Evolutionary conservation across 2,888 invertebrate genomes (phyloP).

Genomic region (Torymus aiolomorphi): DNA sequence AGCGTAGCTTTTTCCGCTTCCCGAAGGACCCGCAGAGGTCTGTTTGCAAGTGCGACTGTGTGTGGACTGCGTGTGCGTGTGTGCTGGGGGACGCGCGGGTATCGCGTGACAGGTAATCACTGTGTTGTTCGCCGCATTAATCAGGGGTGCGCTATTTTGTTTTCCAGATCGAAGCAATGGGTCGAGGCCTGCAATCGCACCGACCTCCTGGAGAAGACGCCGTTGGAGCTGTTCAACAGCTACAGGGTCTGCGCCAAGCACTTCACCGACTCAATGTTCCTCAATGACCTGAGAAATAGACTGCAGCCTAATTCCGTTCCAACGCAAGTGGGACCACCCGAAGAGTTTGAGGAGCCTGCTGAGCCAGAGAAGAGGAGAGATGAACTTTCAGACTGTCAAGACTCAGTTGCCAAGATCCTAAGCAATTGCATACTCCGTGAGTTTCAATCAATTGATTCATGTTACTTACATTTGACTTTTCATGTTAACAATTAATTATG

Average conservation of each 20-base stretch:
- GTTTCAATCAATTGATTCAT: slow-evolving; percentile 1
- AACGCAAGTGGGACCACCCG: slow-evolving; percentile 44
- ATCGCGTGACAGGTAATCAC: no score
- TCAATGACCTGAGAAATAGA: slow-evolving; percentile 57
- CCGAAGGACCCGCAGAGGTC: slow-evolving; percentile 57
- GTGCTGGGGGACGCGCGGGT: no score
- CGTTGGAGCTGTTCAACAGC: slow-evolving; percentile 55
- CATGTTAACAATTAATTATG: no score
- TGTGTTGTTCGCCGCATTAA: no score
- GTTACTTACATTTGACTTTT: background rate
- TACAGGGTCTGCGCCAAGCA: slow-evolving; percentile 58
- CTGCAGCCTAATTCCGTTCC: slow-evolving; percentile 57
- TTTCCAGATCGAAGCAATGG: slow-evolving; percentile 55
- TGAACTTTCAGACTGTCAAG: slow-evolving; percentile 8
- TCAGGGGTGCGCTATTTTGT: background rate
- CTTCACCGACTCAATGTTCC: slow-evolving; percentile 57
- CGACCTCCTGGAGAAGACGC: slow-evolving; percentile 57
- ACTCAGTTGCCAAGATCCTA: slow-evolving; percentile 52
- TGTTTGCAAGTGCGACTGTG: background rate
- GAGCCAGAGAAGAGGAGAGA: slow-evolving; percentile 27
- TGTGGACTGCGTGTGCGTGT: no score
- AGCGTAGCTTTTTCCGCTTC: slow-evolving; percentile 57
- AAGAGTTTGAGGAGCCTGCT: slow-evolving; percentile 28
- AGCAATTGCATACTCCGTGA: slow-evolving; percentile 55
- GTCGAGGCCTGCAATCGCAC: slow-evolving; percentile 51